phyloP scores from a whole-genome alignment of 2,888 invertebrate genomes.

The Trichopria drosophilae region DNA sequence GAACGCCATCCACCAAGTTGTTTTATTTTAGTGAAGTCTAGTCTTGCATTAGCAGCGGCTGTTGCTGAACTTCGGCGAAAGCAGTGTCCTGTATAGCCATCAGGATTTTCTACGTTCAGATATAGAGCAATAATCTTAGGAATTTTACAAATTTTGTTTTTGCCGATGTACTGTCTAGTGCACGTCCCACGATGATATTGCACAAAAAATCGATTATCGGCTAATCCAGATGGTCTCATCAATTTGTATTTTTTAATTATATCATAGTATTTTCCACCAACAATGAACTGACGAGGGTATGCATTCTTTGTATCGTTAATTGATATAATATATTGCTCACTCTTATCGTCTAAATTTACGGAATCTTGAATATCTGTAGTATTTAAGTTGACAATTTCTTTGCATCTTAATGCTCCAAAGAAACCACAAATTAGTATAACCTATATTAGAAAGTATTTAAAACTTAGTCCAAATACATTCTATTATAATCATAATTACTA shows the following conservation, averaged over 20 bases:
- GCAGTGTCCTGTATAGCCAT: constrained; percentile 23
- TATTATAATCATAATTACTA: too few relatives aligned
- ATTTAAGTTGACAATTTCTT: constrained; percentile 5
- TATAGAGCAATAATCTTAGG: constrained; percentile 15
- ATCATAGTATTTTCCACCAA: constrained; percentile 15
- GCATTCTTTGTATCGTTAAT: constrained; percentile 17
- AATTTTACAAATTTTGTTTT: constrained; percentile 20
- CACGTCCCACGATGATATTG: constrained; percentile 21
- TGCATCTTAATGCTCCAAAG: constrained; percentile 3
- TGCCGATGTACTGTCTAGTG: constrained; percentile 8
- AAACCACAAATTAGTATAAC: constrained; percentile 11
- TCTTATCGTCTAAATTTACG: too few relatives aligned
- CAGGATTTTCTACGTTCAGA: constrained; percentile 17
- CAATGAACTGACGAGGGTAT: constrained; percentile 6
- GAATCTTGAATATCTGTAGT: constrained; percentile 9
- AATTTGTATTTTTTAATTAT: constrained; percentile 12
- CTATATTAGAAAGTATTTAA: too few relatives aligned
- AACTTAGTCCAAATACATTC: too few relatives aligned
- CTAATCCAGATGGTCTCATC: constrained; percentile 7
- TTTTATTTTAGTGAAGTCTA: background rate
- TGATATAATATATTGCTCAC: constrained; percentile 5
- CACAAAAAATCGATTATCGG: constrained; percentile 20
- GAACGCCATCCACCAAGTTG: constrained; percentile 3
- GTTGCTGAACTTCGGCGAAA: constrained; percentile 21
- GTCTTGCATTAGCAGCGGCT: constrained; percentile 2